Base-by-base conservation (phyloP, 1,140 invertebrate species). In the Chironomus tepperi region DNA sequence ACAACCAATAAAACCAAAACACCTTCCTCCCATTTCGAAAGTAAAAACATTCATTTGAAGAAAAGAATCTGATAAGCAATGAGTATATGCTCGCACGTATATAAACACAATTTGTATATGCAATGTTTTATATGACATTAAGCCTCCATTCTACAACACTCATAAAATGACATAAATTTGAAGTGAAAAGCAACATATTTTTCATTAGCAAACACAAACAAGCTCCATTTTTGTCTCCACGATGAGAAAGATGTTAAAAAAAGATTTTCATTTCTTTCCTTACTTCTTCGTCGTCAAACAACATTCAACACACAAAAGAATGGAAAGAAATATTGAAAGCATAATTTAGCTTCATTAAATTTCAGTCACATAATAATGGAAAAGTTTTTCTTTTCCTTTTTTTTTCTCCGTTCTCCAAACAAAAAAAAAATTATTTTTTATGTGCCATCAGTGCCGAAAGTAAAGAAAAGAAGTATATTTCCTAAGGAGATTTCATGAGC, bases 351-450 rank as follows among this genome's bases (percentile, higher is more conserved):
- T 21, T 70, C 65, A 70, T 70, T 70, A 70, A 19, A 70, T 70
- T 70, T 70, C 65, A 70, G 65, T 70, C 65, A 70, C 65, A 70
- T 70, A 70, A 70, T 70, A 70, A 70, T 70, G 65, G 65, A 70
- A 70, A 70, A 70, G 65, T 70, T 70, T n/a, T 18, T 18, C 19
- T 18, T 10, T 18, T 12, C 47, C n/a, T n/a, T 12, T 12, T 57
- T n/a, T n/a, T 47, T 47, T 47, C 15, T 47, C 43, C 12, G 12
- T 57, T 57, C 47, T 12, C 12, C 47, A 57, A 57, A 57, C 47
- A 57, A 5, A 57, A 47, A 47, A 47, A 43, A 57, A 57, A 57
- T 12, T 57, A 57, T 57, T 57, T 57, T 57, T 57, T 57, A 57
- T 57, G 47, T 57, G 47, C 47, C 47, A 57, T 57, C 47, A 57